Evolutionary conservation across 2,888 invertebrate genomes (phyloP).

Genomic region (Morinoia aosen): DNA sequence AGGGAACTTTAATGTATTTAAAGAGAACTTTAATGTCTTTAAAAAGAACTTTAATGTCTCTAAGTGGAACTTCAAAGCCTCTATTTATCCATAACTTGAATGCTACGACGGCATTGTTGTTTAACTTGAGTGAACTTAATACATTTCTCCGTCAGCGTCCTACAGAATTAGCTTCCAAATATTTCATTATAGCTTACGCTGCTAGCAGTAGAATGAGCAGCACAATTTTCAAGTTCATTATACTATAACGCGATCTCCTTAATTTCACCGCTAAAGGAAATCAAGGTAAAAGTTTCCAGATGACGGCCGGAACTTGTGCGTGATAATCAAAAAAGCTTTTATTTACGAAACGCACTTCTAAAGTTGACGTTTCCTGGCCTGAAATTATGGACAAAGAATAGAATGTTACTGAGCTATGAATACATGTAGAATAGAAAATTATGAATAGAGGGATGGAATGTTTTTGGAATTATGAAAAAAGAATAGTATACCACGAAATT

Average conservation of each 20-base stretch:
- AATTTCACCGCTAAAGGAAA: too few relatives aligned
- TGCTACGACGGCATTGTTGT: background rate
- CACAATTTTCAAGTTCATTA: too few relatives aligned
- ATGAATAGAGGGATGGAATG: too few relatives aligned
- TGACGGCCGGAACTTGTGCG: background rate
- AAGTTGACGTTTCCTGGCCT: background rate
- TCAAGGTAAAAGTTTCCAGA: too few relatives aligned
- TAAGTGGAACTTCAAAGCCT: too few relatives aligned
- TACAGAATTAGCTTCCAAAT: background rate
- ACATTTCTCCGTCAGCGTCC: background rate
- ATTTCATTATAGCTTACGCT: background rate
- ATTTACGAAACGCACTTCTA: background rate
- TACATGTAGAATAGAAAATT: background rate
- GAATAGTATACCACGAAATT: too few relatives aligned
- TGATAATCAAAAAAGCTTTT: background rate
- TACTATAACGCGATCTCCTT: too few relatives aligned
- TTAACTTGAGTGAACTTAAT: background rate
- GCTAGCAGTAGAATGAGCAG: background rate
- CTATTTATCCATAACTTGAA: background rate
- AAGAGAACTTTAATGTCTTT: too few relatives aligned
- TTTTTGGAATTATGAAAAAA: too few relatives aligned
- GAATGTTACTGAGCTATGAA: background rate
- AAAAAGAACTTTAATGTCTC: too few relatives aligned
- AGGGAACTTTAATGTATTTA: too few relatives aligned
- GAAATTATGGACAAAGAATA: background rate